Base-by-base conservation (phyloP, 2,797 vertebrate genomes). In the Tamandua tetradactyla region DNA sequence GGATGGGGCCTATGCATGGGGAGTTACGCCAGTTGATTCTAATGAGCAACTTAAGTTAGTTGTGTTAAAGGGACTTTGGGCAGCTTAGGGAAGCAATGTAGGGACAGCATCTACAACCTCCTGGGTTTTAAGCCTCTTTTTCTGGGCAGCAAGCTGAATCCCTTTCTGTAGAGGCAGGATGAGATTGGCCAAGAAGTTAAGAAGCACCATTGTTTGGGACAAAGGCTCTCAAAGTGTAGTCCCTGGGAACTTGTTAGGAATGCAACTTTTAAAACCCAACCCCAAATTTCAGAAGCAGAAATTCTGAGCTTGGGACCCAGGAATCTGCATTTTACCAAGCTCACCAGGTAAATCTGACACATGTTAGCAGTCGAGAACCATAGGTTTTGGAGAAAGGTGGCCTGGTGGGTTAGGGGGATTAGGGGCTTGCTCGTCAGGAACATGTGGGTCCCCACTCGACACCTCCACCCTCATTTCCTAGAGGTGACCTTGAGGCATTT, bases 71-170 rank as follows among this genome's bases (percentile, higher is more conserved):
- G 76, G 57, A 55, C 9, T 59, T 44, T 7, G 49, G 12, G 27
- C 11, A 89, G 44, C 35, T 4, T 35, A 25, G 40, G n/a, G 42
- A 71, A 35, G 62, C 79, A 89, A 87, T 5, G 4, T 6, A 25
- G 40, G 57, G 10, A 9, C 17, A 32, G 18, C 9, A 57, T 37
- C 17, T 4, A 47, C 0, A 3, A 12, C 47, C 9, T 7, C 42
- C 68, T 11, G 47, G 18, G 23, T 62, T 59, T 32, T 42, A 49
- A 72, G 30, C 5, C 55, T 64, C 69, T 71, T 4, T 22, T 20
- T 3, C 0, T 68, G 37, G 32, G 40, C 37, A 37, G 5, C 2
- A 11, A 30, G 11, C 0, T 4, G 13, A 59, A 5, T 9, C 30
- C 61, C 32, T 22, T 7, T 11, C 22, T 82, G 22, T 9, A 49